Conservation (phyloP, 2,113 vertebrate genomes). For the Syngnathus scovelli region DNA sequence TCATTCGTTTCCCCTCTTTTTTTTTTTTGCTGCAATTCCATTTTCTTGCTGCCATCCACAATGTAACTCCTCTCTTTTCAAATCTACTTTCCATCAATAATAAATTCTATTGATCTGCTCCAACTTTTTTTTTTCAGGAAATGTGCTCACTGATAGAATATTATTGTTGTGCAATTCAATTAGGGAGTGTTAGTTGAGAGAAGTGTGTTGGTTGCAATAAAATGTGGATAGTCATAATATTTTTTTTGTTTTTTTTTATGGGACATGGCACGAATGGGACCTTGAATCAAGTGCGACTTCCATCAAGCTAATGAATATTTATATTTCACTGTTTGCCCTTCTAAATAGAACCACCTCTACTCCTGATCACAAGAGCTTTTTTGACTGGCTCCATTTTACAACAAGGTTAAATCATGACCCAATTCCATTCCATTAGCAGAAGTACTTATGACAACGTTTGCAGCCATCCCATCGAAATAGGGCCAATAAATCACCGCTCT, state of each 20-base stretch:
- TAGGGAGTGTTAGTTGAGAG: constrained; percentile 5
- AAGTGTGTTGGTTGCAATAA: constrained; percentile 11
- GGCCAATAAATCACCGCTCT: constrained; percentile 39
- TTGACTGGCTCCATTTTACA: constrained; percentile 56
- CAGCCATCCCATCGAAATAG: constrained; percentile 38
- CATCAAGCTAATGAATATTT: constrained; percentile 59
- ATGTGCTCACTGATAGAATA: not conserved
- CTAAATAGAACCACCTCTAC: constrained; percentile 58
- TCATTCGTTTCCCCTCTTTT: not conserved
- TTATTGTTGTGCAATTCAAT: constrained; percentile 7
- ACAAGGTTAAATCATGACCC: constrained; percentile 60
- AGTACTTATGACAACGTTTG: constrained; percentile 52
- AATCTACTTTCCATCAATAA: constrained; percentile 9
- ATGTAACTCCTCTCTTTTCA: constrained; percentile 2
- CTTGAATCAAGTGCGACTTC: constrained; percentile 14
- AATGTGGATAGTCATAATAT: not conserved
- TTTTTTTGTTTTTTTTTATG: constrained; percentile 5
- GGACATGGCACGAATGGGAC: not conserved
- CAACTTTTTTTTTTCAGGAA: not conserved
- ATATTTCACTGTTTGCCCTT: constrained; percentile 40
- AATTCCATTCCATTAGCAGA: constrained; percentile 66
- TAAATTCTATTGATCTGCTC: constrained; percentile 23
- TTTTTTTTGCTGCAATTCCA: not conserved
- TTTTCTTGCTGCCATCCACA: constrained; percentile 5
- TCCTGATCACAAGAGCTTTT: constrained; percentile 66